Base-by-base conservation (phyloP, 2,113 vertebrate species). In the Chelonoidis abingdonii region DNA sequence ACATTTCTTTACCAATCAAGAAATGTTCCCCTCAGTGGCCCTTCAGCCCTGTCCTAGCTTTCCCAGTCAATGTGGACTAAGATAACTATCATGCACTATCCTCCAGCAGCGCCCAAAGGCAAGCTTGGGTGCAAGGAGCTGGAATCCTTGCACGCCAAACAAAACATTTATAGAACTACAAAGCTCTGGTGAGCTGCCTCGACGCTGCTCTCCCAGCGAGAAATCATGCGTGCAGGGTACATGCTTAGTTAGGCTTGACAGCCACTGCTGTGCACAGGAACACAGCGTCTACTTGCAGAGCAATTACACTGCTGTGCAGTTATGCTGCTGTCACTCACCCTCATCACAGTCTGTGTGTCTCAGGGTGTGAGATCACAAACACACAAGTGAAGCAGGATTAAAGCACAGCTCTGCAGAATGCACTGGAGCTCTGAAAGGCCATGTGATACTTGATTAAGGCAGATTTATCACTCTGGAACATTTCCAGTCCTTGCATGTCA, bases 21-120 rank as follows among this genome's bases (percentile, higher is more conserved):
- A 95, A 89, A 89, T 89, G 87, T 41, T 93, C 59, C 88, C 29
- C 94, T 97, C 93, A 95, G 93, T 91, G 97, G 93, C 90, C 87
- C 95, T 76, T 93, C 87, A 94, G 90, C 10, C 82, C 90, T 87
- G 95, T 92, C 87, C 95, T 92, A 90, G 62, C 89, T 92, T 80
- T 87, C 95, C 49, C 41, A 31, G 83, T 84, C 92, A 96, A 93
- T 80, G 86, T 95, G 93, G 92, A 89, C 85, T 79, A 95, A 95
- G 87, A 95, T 94, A 97, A 96, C 93, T 88, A 38, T 38, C 35
- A 21, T 8, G 35, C 6, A n/a, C 5, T 10, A 49, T 8, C 11
- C 29, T 10, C 92, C 81, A 89, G 91, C 0, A 75, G 84, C 59
- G 90, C 86, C 92, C 89, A 49, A 87, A 96, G 92, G n/a, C 52